Conservation (phyloP, 2,888 invertebrate species). For the Palloptera scutellata region DNA sequence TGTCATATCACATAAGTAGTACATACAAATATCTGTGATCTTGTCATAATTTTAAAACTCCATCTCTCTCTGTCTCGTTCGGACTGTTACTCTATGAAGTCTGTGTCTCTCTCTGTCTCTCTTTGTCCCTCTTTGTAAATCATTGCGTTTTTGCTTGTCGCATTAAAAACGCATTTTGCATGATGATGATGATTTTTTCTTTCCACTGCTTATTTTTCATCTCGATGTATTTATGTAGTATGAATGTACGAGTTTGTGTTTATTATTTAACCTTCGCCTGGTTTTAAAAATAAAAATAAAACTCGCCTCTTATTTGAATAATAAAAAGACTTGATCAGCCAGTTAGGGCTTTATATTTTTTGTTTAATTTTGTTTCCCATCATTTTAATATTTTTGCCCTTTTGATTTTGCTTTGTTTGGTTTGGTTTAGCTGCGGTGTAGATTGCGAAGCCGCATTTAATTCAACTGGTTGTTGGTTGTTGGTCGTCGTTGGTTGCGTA, state of each 20-base stretch:
- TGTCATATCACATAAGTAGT: not conserved
- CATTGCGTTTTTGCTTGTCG: slow-evolving; percentile 16
- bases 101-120: not conserved
- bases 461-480: no score
- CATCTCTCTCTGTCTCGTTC: not conserved
- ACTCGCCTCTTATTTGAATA: slow-evolving; percentile 18
- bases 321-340: slow-evolving; percentile 22
- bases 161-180: slow-evolving; percentile 31
- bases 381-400: slow-evolving; percentile 7
- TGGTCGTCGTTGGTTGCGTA: no score
- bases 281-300: slow-evolving; percentile 25
- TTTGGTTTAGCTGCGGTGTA: not conserved
- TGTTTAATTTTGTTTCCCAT: slow-evolving; percentile 15
- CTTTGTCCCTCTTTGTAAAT: not conserved
- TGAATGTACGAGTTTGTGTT: no score
- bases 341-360: slow-evolving; percentile 9
- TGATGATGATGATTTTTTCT: slow-evolving; percentile 19
- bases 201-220: slow-evolving; percentile 4
- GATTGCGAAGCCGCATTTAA: no score
- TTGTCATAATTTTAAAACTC: not conserved
- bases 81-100: no score
- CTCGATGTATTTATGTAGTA: no score
- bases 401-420: slow-evolving; percentile 3
- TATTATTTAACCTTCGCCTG: slow-evolving; percentile 33
- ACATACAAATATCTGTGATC: not conserved